Base-by-base conservation (phyloP, 2,888 invertebrate species). In the Allacma fusca region DNA sequence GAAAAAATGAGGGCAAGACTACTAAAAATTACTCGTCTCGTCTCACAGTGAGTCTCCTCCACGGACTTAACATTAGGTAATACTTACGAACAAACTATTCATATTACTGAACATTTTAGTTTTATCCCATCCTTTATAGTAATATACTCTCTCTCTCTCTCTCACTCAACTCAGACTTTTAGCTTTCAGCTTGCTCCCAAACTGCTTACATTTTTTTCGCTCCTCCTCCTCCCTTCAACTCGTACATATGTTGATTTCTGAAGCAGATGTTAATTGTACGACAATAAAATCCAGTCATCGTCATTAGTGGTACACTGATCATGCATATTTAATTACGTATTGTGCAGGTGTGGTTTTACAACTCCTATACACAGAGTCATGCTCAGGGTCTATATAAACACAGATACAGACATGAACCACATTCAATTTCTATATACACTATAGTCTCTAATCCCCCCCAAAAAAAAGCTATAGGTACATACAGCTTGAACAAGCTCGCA, bases 1-100 rank as follows among this genome's bases (percentile, higher is more conserved):
- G 29, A 71, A 71, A 71, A 71, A 71, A 71, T 71, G 44, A 59
- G 71, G 71, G 57, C 57, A 71, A 71, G 71, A 50, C 71, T 57
- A 50, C 57, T 57, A 71, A 71, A 71, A 50, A 57, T 57, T 57
- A n/a, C 50, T 44, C 70, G 24, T 26, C 44, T 62, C 62, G 13
- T 68, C 43, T 40, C 43, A 21, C 40, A 21, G n/a, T 19, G 34
- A 29, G 44, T 70, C 44, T 43, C 44, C 1, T 44, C 21, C 23
- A n/a, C 29, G 16, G 24, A 65, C 13, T 65, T 65, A 65, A n/a
- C 29, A 28, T 65, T 65, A 50, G 50, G 50, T 50, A 50, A 50
- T 50, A 50, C 50, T 50, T 12, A 13, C 50, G 19, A 50, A 50
- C 28, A 65, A 24, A 65, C 26, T 62, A 65, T 65, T 19, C 28